Conservation (phyloP, 2,888 invertebrate genomes). For the Ceratothoa steindachneri region DNA sequence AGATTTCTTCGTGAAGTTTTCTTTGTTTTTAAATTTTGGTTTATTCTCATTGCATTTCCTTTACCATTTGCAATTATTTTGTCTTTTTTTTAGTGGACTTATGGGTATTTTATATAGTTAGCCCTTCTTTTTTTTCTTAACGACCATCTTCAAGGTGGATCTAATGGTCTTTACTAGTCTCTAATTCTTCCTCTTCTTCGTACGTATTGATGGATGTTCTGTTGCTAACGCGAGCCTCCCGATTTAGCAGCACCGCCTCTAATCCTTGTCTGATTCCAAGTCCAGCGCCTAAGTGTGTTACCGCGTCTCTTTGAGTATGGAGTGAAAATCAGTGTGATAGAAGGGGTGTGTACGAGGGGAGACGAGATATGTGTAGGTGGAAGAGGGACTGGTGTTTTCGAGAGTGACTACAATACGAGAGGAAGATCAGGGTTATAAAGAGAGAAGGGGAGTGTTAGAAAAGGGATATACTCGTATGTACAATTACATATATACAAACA, state of each 20-base stretch:
- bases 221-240: background rate
- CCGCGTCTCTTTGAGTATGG: background rate
- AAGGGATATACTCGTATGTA: constrained; percentile 7
- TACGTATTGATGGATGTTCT: background rate
- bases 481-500: background rate
- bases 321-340: background rate
- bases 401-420: background rate
- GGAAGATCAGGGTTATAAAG: background rate
- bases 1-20: no score
- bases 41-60: no score
- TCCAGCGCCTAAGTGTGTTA: background rate
- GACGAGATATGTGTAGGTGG: background rate
- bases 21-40: no score
- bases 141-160: no score
- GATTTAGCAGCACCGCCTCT: background rate
- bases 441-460: background rate
- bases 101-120: no score
- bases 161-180: no score
- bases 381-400: background rate
- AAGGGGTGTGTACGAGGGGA: background rate
- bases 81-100: no score
- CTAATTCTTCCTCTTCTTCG: background rate
- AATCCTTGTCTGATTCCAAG: background rate
- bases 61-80: no score
- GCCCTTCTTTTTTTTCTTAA: no score